Base-by-base conservation (phyloP, 2,888 invertebrate species). In the Eustalomyia histrio region DNA sequence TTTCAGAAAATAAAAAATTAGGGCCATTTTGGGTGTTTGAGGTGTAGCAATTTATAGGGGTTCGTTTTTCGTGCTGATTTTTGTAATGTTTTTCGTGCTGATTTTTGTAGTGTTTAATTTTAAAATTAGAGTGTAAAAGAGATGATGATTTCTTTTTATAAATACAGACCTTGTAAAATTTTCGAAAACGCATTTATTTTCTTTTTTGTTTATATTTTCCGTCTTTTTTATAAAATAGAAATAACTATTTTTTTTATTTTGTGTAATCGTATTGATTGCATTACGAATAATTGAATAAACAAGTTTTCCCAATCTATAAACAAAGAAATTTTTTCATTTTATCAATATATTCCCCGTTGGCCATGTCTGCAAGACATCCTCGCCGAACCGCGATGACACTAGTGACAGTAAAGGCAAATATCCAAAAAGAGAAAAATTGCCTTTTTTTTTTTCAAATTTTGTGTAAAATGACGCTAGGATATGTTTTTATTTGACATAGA, bases 111-210 rank as follows among this genome's bases (percentile, higher is more conserved):
- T 72, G 35, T 74, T 50, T 61, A 71, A 58, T 78, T 76, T 72
- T 81, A 74, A 67, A 78, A 78, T 71, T 71, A 78, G 69, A 73
- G 80, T 65, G 47, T 29, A 69, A 50, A 29, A 67, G 47, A 63
- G 35, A 50, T 60, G 69, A 69, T 29, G 29, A 29, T 29, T 74
- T 79, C 67, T 71, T 81, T 78, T 81, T 71, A 33, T 80, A 80
- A 69, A 69, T 73, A 76, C 60, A 61, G 69, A 81, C 78, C 80
- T 78, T 74, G 76, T 69, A 69, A 74, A 78, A 74, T 57, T 74
- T 78, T 69, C 72, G 29, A 50, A 58, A 18, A 76, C 52, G 53
- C 61, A 63, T 52, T 76, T 14, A 47, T 43, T 39, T 29, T 50
- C 17, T 53, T 58, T 57, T 64, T 55, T 74, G 64, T 52, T 64